Percentiles rank a stretch among this genome's conserved stretches.
Evolutionary conservation across 2,797 vertebrate species (phyloP).

Genomic region (Galagoides demidoff): DNA sequence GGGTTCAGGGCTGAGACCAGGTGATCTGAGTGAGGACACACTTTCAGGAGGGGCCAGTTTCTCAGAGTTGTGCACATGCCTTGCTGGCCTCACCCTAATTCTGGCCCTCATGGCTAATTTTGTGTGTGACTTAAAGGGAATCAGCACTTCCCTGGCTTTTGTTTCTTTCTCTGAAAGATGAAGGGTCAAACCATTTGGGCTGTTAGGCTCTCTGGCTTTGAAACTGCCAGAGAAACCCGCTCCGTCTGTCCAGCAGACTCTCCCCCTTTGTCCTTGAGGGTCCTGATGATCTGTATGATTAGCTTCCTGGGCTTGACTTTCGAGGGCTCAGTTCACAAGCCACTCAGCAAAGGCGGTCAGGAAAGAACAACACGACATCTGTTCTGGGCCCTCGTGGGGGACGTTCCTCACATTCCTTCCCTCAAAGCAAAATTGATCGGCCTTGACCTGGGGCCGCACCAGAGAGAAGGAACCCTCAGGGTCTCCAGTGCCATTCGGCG

Average conservation of each 20-base stretch:
- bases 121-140: background rate
- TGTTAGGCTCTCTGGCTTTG: background rate
- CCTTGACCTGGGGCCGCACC: slow-evolving; percentile 69
- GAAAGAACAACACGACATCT: slow-evolving; percentile 69
- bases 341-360: slow-evolving; percentile 56
- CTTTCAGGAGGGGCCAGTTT: background rate
- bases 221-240: slow-evolving; percentile 1
- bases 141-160: background rate
- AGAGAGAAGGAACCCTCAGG: background rate
- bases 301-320: slow-evolving; percentile 24
- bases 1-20: background rate
- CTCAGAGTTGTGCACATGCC: background rate
- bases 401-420: slow-evolving; percentile 68
- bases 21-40: background rate
- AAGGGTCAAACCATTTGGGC: background rate
- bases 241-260: background rate
- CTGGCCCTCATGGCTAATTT: background rate
- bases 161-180: slow-evolving; percentile 15
- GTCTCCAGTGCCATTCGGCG: slow-evolving; percentile 50
- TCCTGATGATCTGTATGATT: slow-evolving; percentile 1
- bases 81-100: background rate
- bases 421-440: slow-evolving; percentile 75
- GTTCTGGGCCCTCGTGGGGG: slow-evolving; percentile 34
- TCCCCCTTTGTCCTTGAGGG: background rate
- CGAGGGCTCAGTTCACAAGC: slow-evolving; percentile 16